A percentile compares a stretch with the other conserved stretches of the same genome.
phyloP scores from a whole-genome alignment of 2,113 vertebrate genomes.

The Archilochus colubris region DNA sequence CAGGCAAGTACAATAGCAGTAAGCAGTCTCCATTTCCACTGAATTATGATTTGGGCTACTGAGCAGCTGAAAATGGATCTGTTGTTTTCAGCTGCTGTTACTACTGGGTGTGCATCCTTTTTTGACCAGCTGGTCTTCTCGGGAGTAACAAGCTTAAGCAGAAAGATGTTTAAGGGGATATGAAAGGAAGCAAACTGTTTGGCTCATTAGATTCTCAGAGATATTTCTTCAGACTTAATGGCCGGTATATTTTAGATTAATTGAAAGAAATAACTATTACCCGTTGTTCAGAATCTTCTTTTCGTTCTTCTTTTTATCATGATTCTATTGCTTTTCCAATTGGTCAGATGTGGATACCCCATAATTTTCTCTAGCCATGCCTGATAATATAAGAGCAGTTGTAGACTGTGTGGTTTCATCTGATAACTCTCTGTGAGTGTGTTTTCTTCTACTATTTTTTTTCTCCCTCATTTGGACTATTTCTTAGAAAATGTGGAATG shows the following conservation, averaged over 20 bases:
- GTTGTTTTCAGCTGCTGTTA: neutral
- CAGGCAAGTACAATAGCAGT: neutral
- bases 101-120: neutral
- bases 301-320: neutral
- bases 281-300: neutral
- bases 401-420: neutral
- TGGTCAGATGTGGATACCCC: neutral
- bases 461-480: neutral
- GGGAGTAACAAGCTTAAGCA: neutral
- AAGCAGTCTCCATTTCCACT: neutral
- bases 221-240: neutral
- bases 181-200: neutral
- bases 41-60: neutral
- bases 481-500: neutral
- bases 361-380: neutral
- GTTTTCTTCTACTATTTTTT: neutral
- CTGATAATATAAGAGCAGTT: neutral
- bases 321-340: neutral
- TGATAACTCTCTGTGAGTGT: neutral
- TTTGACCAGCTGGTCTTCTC: neutral
- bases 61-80: neutral
- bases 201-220: neutral
- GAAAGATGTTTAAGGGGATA: neutral
- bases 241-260: neutral
- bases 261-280: neutral